These are phyloP conservation scores for Acleris cristana DNA, from an alignment of 2,888 invertebrate species.

Conservation along the genomic window DNA sequence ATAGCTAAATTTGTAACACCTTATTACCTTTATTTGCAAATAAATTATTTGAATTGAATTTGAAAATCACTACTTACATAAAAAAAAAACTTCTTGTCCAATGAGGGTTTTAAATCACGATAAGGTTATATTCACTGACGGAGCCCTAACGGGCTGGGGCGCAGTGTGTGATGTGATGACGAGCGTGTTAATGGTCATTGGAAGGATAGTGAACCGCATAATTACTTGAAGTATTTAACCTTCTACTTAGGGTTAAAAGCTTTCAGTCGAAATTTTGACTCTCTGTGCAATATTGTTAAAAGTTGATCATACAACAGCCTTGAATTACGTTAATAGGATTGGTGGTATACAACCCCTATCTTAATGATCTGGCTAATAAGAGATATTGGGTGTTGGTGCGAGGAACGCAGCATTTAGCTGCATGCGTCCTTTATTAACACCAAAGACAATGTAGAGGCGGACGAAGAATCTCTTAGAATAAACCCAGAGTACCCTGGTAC, in stretches of 20 bases:
- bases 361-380: too few species aligned
- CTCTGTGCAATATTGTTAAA: conserved; percentile 15
- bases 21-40: too few species aligned
- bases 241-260: conserved; percentile 17
- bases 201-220: conserved; percentile 28
- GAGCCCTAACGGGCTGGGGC: conserved; percentile 32
- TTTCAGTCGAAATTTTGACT: not conserved
- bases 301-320: conserved; percentile 11
- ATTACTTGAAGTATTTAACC: conserved; percentile 15
- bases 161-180: conserved; percentile 1
- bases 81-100: too few species aligned
- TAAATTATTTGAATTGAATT: too few species aligned
- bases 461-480: conserved; percentile 37
- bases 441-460: conserved; percentile 36
- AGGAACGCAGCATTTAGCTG: conserved; percentile 21
- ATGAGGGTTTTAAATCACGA: not conserved
- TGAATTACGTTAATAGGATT: not conserved
- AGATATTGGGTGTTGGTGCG: too few species aligned
- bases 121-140: conserved; percentile 31
- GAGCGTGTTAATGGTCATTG: conserved; percentile 8
- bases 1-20: too few species aligned
- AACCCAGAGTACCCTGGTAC: too few species aligned
- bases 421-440: conserved; percentile 39
- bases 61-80: too few species aligned
- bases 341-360: not conserved